phyloP scores from a whole-genome alignment of 2,113 vertebrate genomes.

The Crypturellus undulatus region DNA sequence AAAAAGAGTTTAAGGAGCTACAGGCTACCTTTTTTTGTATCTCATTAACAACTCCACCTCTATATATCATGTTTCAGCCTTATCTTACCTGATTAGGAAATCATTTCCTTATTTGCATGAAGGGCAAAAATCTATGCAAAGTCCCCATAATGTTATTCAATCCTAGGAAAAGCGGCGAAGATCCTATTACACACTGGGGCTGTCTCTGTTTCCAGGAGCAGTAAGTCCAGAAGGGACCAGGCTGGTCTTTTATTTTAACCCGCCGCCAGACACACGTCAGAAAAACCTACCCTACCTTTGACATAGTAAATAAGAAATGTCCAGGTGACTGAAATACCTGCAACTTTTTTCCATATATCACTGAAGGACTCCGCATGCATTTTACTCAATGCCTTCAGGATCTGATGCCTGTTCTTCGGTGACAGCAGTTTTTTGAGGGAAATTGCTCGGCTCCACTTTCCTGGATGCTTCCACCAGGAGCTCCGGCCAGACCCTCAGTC shows the following conservation, averaged over 20 bases:
- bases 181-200: slow-evolving; percentile 49
- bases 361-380: background rate
- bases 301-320: background rate
- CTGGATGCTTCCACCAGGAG: background rate
- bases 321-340: background rate
- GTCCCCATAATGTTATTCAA: slow-evolving; percentile 64
- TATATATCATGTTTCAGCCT: slow-evolving; percentile 24
- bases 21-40: slow-evolving; percentile 8
- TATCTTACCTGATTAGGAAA: slow-evolving; percentile 56
- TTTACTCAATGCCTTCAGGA: background rate
- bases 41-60: background rate
- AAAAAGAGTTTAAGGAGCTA: background rate
- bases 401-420: background rate
- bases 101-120: slow-evolving; percentile 45
- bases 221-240: slow-evolving; percentile 11
- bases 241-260: slow-evolving; percentile 26
- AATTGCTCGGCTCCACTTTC: accelerated
- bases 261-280: slow-evolving; percentile 40
- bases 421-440: background rate
- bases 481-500: accelerated
- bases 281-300: background rate
- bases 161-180: background rate
- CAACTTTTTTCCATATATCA: accelerated
- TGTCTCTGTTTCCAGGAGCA: slow-evolving; percentile 41
- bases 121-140: slow-evolving; percentile 65